phyloP scores from a whole-genome alignment of 2,888 invertebrate genomes.

The Phyto melanocephala region DNA sequence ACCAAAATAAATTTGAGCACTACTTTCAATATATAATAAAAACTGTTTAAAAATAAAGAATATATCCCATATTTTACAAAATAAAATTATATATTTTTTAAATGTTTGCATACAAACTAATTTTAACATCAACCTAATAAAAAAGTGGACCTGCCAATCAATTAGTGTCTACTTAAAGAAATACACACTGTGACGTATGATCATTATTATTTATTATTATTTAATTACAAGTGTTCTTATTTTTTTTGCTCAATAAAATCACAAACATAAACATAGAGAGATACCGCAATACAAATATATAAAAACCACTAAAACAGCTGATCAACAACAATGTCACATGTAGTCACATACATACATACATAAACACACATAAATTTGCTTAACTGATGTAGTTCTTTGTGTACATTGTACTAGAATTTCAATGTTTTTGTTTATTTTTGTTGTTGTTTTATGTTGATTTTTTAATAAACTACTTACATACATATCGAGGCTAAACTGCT shows the following conservation, averaged over 20 bases:
- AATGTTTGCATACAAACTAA: no score
- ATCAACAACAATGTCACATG: neutral
- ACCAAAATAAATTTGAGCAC: no score
- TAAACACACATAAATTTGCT: no score
- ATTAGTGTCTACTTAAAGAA: neutral
- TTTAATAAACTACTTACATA: slow-evolving; percentile 36
- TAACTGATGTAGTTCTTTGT: slow-evolving; percentile 20
- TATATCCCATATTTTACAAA: no score
- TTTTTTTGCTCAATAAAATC: neutral
- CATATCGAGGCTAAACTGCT: no score
- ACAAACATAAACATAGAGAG: neutral
- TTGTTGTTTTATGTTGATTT: slow-evolving; percentile 11
- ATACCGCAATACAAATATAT: neutral
- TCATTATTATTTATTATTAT: neutral
- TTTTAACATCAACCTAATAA: no score
- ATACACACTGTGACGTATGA: slow-evolving; percentile 6
- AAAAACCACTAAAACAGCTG: neutral
- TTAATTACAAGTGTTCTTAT: neutral
- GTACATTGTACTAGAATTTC: slow-evolving; percentile 26
- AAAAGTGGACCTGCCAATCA: neutral
- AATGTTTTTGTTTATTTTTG: slow-evolving; percentile 8
- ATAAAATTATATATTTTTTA: no score
- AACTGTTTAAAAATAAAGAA: no score
- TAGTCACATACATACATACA: neutral
- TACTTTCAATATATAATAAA: no score